Base-by-base conservation (phyloP, 1,140 invertebrate genomes). In the Drosophila pectinifera region DNA sequence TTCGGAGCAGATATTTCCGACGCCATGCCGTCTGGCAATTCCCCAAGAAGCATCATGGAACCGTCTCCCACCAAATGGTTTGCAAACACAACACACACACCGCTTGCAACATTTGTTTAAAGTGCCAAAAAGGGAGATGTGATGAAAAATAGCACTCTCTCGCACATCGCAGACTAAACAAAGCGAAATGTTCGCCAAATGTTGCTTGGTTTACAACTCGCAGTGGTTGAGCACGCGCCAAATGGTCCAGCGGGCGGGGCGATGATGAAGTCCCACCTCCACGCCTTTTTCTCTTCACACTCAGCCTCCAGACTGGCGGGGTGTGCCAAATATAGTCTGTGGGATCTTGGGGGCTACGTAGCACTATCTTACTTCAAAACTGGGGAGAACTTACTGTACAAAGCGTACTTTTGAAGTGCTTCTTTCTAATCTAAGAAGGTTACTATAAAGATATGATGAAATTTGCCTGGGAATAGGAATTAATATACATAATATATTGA, bases 151-250 rank as follows among this genome's bases (percentile, higher is more conserved):
- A 45, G 18, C 14, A 53, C 16, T 18, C 39, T 24, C 45, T 49
- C 54, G 36, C 42, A 34, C 34, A 49, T 39, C 7, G 28, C 74
- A 86, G 81, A 85, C 81, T 85, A 85, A 85, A 78, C 78, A 86
- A 82, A 53, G 59, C 43, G 14, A 80, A 48, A 45, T 57, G 49
- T 63, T 73, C 41, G 31, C 61, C 48, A 67, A 78, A 74, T 75
- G 64, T 55, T 64, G 61, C 28, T 41, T 24, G 39, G 64, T 48
- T 42, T 55, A 20, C 42, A 46, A 31, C 14, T 36, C 24, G 8
- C 34, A 13, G 36, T 38, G 46, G 77, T 68, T 72, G 41, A 69
- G 82, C 82, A 86, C 82, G 82, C 74, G 82, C 74, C 82, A 80
- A 68, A 68, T 73, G 51, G 63, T 48, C 41, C 39, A 53, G 53